Percentiles rank a stretch among this genome's conserved stretches.
These are phyloP conservation scores for Chunga burmeisteri DNA, from an alignment of 2,113 vertebrate species.

Conservation along the genomic window DNA sequence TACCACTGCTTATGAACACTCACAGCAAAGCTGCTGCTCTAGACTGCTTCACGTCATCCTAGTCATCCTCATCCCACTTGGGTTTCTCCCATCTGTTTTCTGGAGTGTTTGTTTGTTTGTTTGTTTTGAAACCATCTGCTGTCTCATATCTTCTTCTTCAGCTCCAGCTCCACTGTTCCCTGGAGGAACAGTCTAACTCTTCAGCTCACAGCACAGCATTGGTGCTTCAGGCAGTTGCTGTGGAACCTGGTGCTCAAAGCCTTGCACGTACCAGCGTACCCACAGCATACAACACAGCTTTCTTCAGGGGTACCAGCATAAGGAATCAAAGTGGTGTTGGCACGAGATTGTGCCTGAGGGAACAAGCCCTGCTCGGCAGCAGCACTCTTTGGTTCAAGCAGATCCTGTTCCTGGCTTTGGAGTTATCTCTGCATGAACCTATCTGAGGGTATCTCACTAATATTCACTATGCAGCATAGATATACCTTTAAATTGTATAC, in stretches of 20 bases:
- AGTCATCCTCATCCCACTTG: background rate
- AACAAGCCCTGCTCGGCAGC: background rate
- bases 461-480: background rate
- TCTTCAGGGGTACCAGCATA: background rate
- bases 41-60: background rate
- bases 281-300: background rate
- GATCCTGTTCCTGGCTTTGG: background rate
- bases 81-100: background rate
- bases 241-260: background rate
- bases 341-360: background rate
- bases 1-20: background rate
- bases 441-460: background rate
- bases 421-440: background rate
- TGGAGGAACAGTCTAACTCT: background rate
- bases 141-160: background rate
- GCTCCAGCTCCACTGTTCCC: background rate
- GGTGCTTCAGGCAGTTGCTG: background rate
- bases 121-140: conserved; percentile 6
- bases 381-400: background rate
- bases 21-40: background rate
- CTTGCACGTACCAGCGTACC: background rate
- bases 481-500: background rate
- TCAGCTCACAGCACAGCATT: background rate
- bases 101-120: background rate
- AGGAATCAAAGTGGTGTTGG: background rate